Conservation (phyloP, 92 coral and sea anemone genomes). For the Epizoanthus rinbou region DNA sequence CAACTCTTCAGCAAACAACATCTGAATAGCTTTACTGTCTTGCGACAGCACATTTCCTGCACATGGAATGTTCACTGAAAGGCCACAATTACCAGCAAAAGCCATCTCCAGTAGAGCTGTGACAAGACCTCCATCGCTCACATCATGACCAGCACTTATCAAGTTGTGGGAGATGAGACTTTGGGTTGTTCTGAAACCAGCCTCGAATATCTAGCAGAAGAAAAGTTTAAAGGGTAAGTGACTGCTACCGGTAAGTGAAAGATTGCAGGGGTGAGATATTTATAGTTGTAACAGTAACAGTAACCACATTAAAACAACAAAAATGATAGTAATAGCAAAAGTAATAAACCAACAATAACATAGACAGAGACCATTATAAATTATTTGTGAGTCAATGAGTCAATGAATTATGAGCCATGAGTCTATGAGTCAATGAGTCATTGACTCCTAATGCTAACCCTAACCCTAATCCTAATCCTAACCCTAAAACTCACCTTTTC, state of each 20-base stretch:
- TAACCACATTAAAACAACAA: not conserved
- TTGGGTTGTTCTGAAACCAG: conserved; percentile 83
- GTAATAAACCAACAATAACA: not conserved
- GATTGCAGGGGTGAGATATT: not conserved
- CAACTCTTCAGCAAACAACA: conserved; percentile 91
- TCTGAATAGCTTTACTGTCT: conserved; percentile 57
- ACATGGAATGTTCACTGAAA: conserved; percentile 63
- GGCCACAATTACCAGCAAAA: conserved; percentile 95
- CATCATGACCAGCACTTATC: conserved; percentile 89
- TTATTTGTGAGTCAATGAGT: no score
- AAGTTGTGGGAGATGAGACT: conserved; percentile 69
- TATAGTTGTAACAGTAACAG: not conserved
- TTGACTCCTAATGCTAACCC: no score
- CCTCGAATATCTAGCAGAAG: conserved; percentile 67
- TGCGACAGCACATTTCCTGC: conserved; percentile 35
- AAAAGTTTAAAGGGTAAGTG: conserved; percentile 15
- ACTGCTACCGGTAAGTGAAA: not conserved
- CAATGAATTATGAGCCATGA: no score
- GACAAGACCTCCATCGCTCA: conserved; percentile 94
- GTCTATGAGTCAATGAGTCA: no score
- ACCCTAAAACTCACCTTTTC: no score
- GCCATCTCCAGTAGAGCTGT: conserved; percentile 94
- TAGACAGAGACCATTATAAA: no score
- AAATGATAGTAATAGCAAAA: not conserved
- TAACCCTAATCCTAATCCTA: no score